phyloP scores from a whole-genome alignment of 2,113 vertebrate species.

The Anarrhichthys ocellatus region DNA sequence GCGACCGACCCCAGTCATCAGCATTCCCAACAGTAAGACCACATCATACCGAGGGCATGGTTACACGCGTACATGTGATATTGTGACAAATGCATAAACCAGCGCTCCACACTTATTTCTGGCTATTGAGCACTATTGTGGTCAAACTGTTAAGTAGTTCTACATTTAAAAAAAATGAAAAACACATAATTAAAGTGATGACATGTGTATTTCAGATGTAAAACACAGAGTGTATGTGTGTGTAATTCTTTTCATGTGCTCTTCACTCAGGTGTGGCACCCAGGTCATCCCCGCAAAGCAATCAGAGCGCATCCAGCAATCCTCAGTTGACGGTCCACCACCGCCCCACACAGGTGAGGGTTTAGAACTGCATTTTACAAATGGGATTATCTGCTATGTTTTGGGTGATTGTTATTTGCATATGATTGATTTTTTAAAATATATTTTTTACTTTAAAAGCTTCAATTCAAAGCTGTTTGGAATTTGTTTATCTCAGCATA shows the following conservation, averaged over 20 bases:
- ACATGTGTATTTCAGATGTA: background rate
- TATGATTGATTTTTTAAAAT: too few species aligned
- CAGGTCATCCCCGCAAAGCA: slow-evolving; percentile 74
- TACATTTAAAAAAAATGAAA: background rate
- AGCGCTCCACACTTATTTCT: background rate
- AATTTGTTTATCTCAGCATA: background rate
- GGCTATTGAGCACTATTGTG: background rate
- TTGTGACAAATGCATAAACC: background rate
- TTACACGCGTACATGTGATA: background rate
- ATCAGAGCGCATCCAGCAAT: slow-evolving; percentile 57
- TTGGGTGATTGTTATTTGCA: background rate
- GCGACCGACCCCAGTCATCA: slow-evolving; percentile 69
- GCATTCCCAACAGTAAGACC: slow-evolving; percentile 75
- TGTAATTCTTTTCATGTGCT: slow-evolving; percentile 17
- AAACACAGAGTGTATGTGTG: background rate
- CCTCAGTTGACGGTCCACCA: slow-evolving; percentile 77
- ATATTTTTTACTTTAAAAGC: background rate
- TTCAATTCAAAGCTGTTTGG: background rate
- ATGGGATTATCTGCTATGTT: background rate
- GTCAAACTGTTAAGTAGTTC: background rate
- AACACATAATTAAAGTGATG: background rate
- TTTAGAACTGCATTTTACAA: slow-evolving; percentile 6
- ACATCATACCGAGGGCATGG: background rate
- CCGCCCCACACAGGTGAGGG: slow-evolving; percentile 78
- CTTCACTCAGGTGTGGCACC: slow-evolving; percentile 62